Percentiles rank a stretch among this genome's conserved stretches.
phyloP scores from a whole-genome alignment of 2,888 invertebrate genomes.

The Gerris lacustris region DNA sequence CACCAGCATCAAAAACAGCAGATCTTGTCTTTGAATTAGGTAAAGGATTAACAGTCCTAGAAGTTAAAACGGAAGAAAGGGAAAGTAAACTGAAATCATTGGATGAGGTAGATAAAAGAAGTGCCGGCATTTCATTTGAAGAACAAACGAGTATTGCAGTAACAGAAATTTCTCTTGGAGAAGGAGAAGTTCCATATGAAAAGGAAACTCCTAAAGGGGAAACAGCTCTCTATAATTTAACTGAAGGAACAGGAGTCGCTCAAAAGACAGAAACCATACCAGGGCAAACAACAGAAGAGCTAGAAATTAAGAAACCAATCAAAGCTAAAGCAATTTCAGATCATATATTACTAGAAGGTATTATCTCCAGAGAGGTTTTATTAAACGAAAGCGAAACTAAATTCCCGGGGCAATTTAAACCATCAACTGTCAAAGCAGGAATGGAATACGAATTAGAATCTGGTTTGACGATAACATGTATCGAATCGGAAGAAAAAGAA shows the following conservation, averaged over 20 bases:
- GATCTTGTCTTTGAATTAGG: conserved; percentile 37
- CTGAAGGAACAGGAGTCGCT: conserved; percentile 39
- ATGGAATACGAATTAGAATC: conserved; percentile 28
- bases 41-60: conserved; percentile 29
- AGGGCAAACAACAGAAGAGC: conserved; percentile 30
- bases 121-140: conserved; percentile 33
- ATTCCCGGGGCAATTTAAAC: conserved; percentile 35
- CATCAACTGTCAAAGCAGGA: conserved; percentile 30
- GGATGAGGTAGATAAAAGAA: conserved; percentile 27
- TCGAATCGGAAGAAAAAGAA: conserved; percentile 35
- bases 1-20: conserved; percentile 38
- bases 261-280: conserved; percentile 40
- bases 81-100: conserved; percentile 35
- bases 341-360: conserved; percentile 29
- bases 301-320: conserved; percentile 21
- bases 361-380: conserved; percentile 34
- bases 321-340: conserved; percentile 27
- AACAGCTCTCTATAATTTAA: conserved; percentile 32
- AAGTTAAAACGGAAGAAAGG: conserved; percentile 38
- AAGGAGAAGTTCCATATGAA: conserved; percentile 41
- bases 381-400: conserved; percentile 35
- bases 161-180: conserved; percentile 44
- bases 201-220: conserved; percentile 29
- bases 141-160: conserved; percentile 45
- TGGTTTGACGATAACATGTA: conserved; percentile 28